phyloP scores from a whole-genome alignment of 1,140 invertebrate species.

The Trichomalopsis sarcophagae region DNA sequence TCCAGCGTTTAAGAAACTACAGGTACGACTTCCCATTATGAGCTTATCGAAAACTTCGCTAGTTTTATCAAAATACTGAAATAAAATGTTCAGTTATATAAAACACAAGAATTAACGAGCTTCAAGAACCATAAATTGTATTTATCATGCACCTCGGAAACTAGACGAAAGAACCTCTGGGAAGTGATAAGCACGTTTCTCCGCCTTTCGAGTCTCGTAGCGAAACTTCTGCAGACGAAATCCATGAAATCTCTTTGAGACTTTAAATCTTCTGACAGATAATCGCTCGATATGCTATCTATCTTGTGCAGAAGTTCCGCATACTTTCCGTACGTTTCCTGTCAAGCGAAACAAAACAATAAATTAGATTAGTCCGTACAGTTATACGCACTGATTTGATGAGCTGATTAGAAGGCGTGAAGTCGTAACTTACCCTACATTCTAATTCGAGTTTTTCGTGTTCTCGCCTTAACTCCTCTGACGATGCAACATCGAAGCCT shows the following conservation, averaged over 20 bases:
- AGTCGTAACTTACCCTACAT: slow-evolving; percentile 77
- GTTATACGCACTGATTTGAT: slow-evolving; percentile 1
- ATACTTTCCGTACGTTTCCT: slow-evolving; percentile 85
- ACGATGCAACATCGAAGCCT: slow-evolving; percentile 82
- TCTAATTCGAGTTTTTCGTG: slow-evolving; percentile 86
- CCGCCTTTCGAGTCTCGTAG: slow-evolving; percentile 83
- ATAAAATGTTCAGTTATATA: slow-evolving; percentile 33
- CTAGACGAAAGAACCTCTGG: slow-evolving; percentile 83
- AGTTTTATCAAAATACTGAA: slow-evolving; percentile 79
- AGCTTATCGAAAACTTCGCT: slow-evolving; percentile 81
- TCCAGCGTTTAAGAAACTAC: slow-evolving; percentile 76
- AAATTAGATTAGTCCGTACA: background rate
- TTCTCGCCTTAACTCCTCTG: slow-evolving; percentile 81
- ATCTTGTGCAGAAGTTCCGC: slow-evolving; percentile 84
- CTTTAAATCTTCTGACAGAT: slow-evolving; percentile 77
- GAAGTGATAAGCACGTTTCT: slow-evolving; percentile 86
- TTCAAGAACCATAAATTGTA: background rate
- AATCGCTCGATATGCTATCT: slow-evolving; percentile 75
- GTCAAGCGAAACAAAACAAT: slow-evolving; percentile 12
- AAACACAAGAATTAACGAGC: background rate
- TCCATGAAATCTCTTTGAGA: slow-evolving; percentile 87
- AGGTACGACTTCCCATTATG: slow-evolving; percentile 77
- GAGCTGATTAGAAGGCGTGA: background rate
- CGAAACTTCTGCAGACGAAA: slow-evolving; percentile 86
- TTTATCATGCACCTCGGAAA: slow-evolving; percentile 78